Conservation (phyloP, 1,140 invertebrate genomes). For the Coptotermes formosanus region DNA sequence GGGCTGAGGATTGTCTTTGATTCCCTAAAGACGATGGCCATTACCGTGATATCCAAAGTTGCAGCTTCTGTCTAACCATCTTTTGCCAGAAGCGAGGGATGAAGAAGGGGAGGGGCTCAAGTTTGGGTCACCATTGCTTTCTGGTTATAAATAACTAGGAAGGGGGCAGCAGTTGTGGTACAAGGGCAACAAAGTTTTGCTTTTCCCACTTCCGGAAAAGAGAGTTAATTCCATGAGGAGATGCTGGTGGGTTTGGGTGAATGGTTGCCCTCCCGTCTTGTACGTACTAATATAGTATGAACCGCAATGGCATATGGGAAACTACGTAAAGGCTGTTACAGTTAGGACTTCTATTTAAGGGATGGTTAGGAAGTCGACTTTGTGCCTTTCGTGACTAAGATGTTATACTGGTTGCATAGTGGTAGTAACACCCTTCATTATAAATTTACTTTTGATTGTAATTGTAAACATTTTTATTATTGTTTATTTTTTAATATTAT, state of each 20-base stretch:
- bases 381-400: no score
- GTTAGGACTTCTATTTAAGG: no score
- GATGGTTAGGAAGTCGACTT: no score
- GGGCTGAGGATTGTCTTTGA: not conserved
- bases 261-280: not conserved
- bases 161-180: not conserved
- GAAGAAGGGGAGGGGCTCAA: not conserved
- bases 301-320: not conserved
- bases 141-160: not conserved
- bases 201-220: not conserved
- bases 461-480: no score
- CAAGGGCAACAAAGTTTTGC: not conserved
- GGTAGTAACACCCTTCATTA: no score
- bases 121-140: not conserved
- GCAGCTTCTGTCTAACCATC: not conserved
- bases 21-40: not conserved
- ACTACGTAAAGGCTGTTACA: not conserved
- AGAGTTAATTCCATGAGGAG: slow-evolving; percentile 15
- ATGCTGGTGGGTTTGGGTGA: not conserved
- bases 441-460: no score
- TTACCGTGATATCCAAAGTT: not conserved
- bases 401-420: no score
- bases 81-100: not conserved
- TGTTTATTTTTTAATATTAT: no score
- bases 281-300: not conserved